These are phyloP conservation scores for Parapsyche elsis DNA, from an alignment of 1,140 invertebrate genomes.

Conservation along the genomic window DNA sequence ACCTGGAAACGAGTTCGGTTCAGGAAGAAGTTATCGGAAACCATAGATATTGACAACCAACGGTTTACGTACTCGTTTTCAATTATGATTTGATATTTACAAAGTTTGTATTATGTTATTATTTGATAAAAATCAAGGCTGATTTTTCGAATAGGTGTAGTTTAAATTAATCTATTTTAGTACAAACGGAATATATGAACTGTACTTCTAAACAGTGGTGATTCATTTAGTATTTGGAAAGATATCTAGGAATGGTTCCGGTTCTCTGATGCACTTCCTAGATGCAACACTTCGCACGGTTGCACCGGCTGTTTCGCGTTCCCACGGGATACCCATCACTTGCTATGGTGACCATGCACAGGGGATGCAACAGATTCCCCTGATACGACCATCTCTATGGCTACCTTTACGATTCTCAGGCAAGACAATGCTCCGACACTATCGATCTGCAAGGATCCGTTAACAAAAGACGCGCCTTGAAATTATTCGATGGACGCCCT, in stretches of 20 bases:
- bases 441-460: conserved; percentile 6
- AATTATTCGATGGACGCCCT: conserved; percentile 1
- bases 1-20: conserved; percentile 54
- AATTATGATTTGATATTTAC: neutral
- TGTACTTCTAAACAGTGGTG: no score
- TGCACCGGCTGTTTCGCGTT: conserved; percentile 46
- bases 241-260: neutral
- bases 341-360: conserved; percentile 40
- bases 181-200: no score
- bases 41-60: conserved; percentile 19
- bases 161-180: no score
- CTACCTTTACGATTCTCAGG: neutral
- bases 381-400: neutral
- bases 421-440: neutral
- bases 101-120: no score
- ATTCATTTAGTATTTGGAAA: neutral
- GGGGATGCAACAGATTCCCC: neutral
- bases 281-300: conserved; percentile 48
- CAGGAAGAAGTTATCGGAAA: conserved; percentile 40
- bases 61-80: neutral
- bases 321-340: conserved; percentile 50
- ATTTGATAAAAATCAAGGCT: no score
- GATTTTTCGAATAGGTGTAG: no score
- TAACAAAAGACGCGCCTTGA: conserved; percentile 3
- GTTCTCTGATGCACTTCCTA: conserved; percentile 50